Evolutionary conservation across 2,113 vertebrate genomes (phyloP).

Genomic region (Gasterosteus aculeatus): DNA sequence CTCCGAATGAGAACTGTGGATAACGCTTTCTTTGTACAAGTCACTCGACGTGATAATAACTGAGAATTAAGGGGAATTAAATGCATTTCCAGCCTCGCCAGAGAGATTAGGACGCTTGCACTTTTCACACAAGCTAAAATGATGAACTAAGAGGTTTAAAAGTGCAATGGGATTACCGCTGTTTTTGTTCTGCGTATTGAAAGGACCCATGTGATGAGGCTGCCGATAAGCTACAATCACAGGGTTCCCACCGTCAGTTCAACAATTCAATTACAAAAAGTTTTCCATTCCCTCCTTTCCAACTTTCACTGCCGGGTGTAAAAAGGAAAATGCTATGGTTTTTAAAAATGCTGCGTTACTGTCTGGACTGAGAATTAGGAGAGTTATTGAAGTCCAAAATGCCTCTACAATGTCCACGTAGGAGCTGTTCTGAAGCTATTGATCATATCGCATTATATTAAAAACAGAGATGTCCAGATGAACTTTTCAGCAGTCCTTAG

Average conservation of each 20-base stretch:
- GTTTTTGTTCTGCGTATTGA: constrained; percentile 59
- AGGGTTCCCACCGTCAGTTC: constrained; percentile 65
- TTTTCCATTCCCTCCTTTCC: constrained; percentile 19
- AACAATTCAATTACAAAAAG: constrained; percentile 53
- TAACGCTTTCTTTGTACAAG: constrained; percentile 34
- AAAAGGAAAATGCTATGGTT: background rate
- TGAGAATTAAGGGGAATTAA: constrained; percentile 68
- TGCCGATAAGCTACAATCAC: constrained; percentile 58
- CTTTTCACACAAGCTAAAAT: constrained; percentile 59
- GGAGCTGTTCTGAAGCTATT: background rate
- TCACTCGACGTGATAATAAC: constrained; percentile 62
- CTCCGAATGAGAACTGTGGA: constrained; percentile 15
- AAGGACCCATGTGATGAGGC: constrained; percentile 58
- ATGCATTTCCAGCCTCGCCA: constrained; percentile 42
- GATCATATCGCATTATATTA: background rate
- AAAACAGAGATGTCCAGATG: background rate
- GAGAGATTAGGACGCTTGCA: constrained; percentile 56
- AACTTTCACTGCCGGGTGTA: background rate
- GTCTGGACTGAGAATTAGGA: background rate
- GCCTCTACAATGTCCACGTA: background rate
- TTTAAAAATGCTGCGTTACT: constrained; percentile 12
- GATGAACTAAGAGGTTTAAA: constrained; percentile 62
- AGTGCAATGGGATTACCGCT: constrained; percentile 53
- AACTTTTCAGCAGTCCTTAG: background rate
- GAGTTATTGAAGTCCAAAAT: background rate